Conservation (phyloP, 2,113 vertebrate species). For the Rhegmatorhina hoffmannsi region DNA sequence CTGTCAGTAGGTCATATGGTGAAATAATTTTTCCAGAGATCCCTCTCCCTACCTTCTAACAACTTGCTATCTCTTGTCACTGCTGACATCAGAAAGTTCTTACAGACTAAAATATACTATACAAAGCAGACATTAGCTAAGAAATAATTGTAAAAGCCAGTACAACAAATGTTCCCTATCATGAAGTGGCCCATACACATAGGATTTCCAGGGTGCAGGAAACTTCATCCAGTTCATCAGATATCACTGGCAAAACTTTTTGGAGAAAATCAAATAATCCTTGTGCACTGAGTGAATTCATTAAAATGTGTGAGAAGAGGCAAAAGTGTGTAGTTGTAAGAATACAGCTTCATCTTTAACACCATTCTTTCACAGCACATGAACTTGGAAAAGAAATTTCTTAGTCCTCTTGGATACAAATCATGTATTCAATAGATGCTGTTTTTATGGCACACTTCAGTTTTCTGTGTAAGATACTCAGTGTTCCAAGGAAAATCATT, state of each 20-base stretch:
- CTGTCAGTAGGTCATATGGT: background rate
- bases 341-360: background rate
- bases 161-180: background rate
- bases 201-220: background rate
- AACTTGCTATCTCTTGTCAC: background rate
- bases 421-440: background rate
- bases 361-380: background rate
- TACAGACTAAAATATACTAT: background rate
- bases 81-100: background rate
- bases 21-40: constrained; percentile 1
- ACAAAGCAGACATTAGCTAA: background rate
- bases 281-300: background rate
- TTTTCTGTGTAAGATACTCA: background rate
- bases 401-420: background rate
- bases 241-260: background rate
- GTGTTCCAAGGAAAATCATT: background rate
- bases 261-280: background rate
- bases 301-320: background rate
- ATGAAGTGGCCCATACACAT: background rate
- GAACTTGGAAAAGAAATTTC: background rate
- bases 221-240: background rate
- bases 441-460: background rate
- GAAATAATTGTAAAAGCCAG: background rate
- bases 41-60: background rate
- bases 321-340: background rate